Percentiles rank a stretch among this genome's conserved stretches.
Evolutionary conservation across 2,113 vertebrate species (phyloP).

Genomic region (Gulo gulo): DNA sequence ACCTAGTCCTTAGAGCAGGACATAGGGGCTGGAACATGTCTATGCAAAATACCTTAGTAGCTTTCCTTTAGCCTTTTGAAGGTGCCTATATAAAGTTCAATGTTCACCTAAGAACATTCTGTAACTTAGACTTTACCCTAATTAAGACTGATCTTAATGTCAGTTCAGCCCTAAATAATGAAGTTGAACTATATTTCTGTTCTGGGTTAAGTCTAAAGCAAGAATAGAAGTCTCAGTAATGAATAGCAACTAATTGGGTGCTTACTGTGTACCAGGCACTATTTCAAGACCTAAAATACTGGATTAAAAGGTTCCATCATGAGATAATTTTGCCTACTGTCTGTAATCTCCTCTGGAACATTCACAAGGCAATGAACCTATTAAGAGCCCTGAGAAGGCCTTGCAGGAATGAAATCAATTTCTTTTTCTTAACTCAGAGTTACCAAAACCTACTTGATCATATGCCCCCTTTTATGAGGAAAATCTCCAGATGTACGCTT

Average conservation of each 20-base stretch:
- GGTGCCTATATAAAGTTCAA: neutral
- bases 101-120: constrained; percentile 31
- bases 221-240: neutral
- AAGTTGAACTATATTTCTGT: constrained; percentile 3
- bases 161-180: neutral
- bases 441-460: neutral
- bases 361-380: neutral
- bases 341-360: neutral
- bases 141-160: constrained; percentile 36
- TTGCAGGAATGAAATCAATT: constrained; percentile 26
- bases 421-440: neutral
- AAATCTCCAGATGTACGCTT: neutral
- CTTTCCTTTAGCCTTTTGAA: neutral
- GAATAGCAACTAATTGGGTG: neutral
- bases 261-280: neutral
- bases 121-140: constrained; percentile 42
- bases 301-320: neutral
- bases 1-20: neutral
- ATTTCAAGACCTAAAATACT: neutral
- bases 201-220: constrained; percentile 35
- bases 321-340: neutral
- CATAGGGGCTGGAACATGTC: neutral
- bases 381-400: neutral
- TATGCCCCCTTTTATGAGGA: neutral
- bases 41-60: constrained; percentile 33